Base-by-base conservation (phyloP, 2,113 vertebrate genomes). In the Castor canadensis region DNA sequence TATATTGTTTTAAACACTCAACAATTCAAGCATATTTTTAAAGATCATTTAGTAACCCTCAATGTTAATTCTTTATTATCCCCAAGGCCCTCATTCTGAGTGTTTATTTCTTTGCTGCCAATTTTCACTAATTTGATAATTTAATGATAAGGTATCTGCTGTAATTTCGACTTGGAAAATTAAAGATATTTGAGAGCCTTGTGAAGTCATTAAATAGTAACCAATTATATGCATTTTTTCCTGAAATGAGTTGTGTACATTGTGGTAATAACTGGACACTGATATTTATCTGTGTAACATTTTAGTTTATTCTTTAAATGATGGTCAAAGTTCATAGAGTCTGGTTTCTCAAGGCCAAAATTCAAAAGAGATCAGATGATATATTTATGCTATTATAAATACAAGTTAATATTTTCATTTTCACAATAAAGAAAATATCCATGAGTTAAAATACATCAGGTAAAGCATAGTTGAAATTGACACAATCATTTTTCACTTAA, bases 351-450 rank as follows among this genome's bases (percentile, higher is more conserved):
- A 16, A 28, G 0, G 0, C 2, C 30, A 60, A 72, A 94, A 16
- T 73, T 30, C 13, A 32, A 77, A 71, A 81, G 5, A 73, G n/a
- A 95, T 58, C n/a, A 88, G 13, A 43, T 22, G 43, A 30, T 43
- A 76, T 38, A 58, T 67, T 81, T 96, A n/a, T 84, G 90, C 82
- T 87, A 56, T 82, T 96, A 91, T 69, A 85, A 97, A 73, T 67
- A 80, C 66, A 94, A 97, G 45, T 76, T 58, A 60, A 85, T 94
- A 89, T 73, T 95, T 97, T 67, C 76, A 91, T 96, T 97, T 96
- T 87, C 97, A 96, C 49, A 95, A 80, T 80, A 75, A 97, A 97
- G 94, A 94, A 81, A 96, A 87, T 89, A 89, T 64, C 81, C 40
- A 3, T 24, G 16, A 10, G 43, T 81, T 97, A 97, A 97, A 96